Conservation (phyloP, 2,113 vertebrate species). For the Tupaia chinensis region DNA sequence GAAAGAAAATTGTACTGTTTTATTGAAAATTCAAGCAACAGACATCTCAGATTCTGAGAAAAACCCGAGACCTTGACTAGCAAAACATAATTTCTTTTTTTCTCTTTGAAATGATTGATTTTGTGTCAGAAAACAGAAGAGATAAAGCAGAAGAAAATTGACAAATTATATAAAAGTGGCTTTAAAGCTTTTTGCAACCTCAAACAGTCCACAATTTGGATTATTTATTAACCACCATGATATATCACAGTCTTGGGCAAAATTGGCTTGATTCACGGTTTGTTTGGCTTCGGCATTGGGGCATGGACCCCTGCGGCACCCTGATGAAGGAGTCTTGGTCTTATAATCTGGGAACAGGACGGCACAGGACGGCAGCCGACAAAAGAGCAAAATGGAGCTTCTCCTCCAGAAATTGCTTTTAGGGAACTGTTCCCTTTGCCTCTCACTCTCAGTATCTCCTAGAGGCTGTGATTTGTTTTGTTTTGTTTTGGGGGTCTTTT, state of each 20-base stretch:
- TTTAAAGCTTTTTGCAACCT: neutral
- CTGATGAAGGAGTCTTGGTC: neutral
- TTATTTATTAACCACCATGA: neutral
- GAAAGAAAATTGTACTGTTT: neutral
- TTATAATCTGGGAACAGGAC: neutral
- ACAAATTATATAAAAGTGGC: neutral
- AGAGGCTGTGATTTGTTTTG: neutral
- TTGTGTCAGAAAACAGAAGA: neutral
- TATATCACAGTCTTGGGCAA: neutral
- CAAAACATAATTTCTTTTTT: neutral
- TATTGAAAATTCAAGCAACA: neutral
- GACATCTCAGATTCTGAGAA: neutral
- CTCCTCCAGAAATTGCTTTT: neutral
- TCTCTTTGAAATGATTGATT: neutral
- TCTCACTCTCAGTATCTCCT: neutral
- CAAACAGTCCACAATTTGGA: neutral
- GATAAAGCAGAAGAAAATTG: neutral
- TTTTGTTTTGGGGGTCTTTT: neutral
- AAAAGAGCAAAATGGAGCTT: neutral
- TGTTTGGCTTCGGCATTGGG: neutral
- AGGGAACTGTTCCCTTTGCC: neutral
- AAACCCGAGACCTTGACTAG: neutral
- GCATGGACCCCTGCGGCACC: neutral
- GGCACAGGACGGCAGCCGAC: neutral
- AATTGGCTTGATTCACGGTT: neutral